Evolutionary conservation across 2,888 invertebrate species (phyloP).

Genomic region (Drosophila mimetica): DNA sequence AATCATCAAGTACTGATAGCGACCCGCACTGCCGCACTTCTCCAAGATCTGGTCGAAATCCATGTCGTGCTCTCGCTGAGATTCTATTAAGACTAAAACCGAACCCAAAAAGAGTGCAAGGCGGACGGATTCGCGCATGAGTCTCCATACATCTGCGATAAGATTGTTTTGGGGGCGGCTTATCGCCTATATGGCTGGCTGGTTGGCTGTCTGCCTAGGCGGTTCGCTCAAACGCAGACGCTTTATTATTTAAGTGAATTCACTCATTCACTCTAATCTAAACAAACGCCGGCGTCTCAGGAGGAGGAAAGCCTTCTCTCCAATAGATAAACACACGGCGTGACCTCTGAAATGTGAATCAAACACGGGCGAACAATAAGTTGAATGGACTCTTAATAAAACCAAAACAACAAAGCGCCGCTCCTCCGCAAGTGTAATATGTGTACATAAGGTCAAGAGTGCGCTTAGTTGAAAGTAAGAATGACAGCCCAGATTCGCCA

Average conservation of each 20-base stretch:
- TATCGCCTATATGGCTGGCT: constrained; percentile 20
- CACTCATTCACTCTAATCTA: constrained; percentile 63
- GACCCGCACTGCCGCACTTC: constrained; percentile 85
- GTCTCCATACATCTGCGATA: constrained; percentile 44
- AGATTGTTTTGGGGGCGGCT: constrained; percentile 59
- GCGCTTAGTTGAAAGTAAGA: constrained; percentile 13
- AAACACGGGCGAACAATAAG: constrained; percentile 10
- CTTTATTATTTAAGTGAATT: constrained; percentile 73
- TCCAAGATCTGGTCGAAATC: constrained; percentile 85
- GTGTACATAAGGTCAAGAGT: constrained; percentile 28
- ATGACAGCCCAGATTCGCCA: constrained; percentile 1
- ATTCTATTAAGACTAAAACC: constrained; percentile 64
- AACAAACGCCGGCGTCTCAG: constrained; percentile 55
- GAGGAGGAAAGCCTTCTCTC: constrained; percentile 20
- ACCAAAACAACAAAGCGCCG: constrained; percentile 17
- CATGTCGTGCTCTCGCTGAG: constrained; percentile 66
- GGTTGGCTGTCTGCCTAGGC: constrained; percentile 9
- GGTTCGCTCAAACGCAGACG: constrained; percentile 48
- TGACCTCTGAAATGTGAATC: constrained; percentile 35
- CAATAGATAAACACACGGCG: constrained; percentile 16
- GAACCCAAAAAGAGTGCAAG: constrained; percentile 33
- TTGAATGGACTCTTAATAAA: constrained; percentile 33
- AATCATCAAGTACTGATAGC: constrained; percentile 85
- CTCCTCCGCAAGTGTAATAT: constrained; percentile 11
- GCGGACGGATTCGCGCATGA: constrained; percentile 43